Base-by-base conservation (phyloP, 2,797 vertebrate genomes). In the Tragopan temminckii region DNA sequence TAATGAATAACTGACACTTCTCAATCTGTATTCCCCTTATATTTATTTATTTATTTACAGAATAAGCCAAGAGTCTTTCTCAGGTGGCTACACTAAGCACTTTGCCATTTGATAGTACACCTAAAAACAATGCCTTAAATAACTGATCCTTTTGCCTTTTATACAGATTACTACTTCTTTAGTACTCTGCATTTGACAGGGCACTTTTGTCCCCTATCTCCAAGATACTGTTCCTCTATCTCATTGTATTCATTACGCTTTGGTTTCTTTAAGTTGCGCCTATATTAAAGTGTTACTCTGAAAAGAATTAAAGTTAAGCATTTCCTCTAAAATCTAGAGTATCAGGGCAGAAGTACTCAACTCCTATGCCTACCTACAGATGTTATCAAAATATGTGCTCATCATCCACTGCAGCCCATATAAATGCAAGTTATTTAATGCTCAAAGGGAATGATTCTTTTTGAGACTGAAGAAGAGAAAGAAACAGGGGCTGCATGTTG, bases 341-440 rank as follows among this genome's bases (percentile, higher is more conserved):
- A 59, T 53, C 33, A 38, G 7, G 11, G 4, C 43, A 75, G 70
- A 52, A 63, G 29, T 74, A 64, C 35, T 75, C 15, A 43, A 64
- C 2, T 1, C 1, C 46, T 63, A 31, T 9, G 42, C 23, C 4
- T 61, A 5, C 21, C 18, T 64, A 40, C 7, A 85, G 9, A 1
- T 23, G 12, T 38, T 64, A 3, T 53, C 27, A 82, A 82, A 82
- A 58, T 72, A 69, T 69, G 50, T 90, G 17, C 9, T 38, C 1
- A 27, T 89, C 55, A 75, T 33, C 40, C 17, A 52, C 13, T 12
- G 53, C 8, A 80, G 9, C 6, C 10, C 15, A 69, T 69, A 71
- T 4, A 89, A 68, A 61, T 36, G 3, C 1, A 67, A 36, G 5
- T 27, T 2, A 77, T 77, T 57, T 76, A 42, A 53, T 36, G 24